phyloP scores from a whole-genome alignment of 2,888 invertebrate genomes.

The Lagria hirta region DNA sequence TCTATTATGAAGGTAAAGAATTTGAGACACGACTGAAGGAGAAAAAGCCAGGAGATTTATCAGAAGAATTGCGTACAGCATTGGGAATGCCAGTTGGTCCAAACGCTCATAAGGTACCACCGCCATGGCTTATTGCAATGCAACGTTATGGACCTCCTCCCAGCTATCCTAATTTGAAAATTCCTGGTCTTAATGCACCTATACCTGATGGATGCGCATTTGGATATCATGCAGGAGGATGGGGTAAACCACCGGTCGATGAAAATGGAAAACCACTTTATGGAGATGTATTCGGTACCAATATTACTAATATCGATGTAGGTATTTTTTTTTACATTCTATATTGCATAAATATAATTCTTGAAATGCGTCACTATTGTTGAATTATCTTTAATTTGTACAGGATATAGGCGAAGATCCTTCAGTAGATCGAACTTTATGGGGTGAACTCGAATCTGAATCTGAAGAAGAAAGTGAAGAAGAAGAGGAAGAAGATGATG shows the following conservation, averaged over 20 bases:
- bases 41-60: slow-evolving; percentile 97
- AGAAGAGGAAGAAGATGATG: slow-evolving; percentile 69
- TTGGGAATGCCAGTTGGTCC: slow-evolving; percentile 99
- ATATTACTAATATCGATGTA: slow-evolving; percentile 70
- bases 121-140: slow-evolving; percentile 96
- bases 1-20: slow-evolving; percentile 99
- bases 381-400: slow-evolving; percentile 14
- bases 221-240: slow-evolving; percentile 98
- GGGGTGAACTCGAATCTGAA: slow-evolving; percentile 97
- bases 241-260: slow-evolving; percentile 99
- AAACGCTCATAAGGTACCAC: slow-evolving; percentile 82
- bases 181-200: slow-evolving; percentile 96
- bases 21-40: slow-evolving; percentile 96
- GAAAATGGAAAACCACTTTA: slow-evolving; percentile 97
- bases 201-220: slow-evolving; percentile 97
- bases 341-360: not conserved
- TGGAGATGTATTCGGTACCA: slow-evolving; percentile 97
- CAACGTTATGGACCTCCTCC: slow-evolving; percentile 99
- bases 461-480: slow-evolving; percentile 75
- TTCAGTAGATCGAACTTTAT: slow-evolving; percentile 89
- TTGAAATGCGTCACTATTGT: too few relatives aligned
- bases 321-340: slow-evolving; percentile 42
- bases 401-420: slow-evolving; percentile 73
- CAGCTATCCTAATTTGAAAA: slow-evolving; percentile 97
- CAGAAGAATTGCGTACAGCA: slow-evolving; percentile 93